Percentiles rank a stretch among this genome's conserved stretches.
Evolutionary conservation across 1,140 invertebrate species (phyloP).

Genomic region (Brachionus paranguensis): DNA sequence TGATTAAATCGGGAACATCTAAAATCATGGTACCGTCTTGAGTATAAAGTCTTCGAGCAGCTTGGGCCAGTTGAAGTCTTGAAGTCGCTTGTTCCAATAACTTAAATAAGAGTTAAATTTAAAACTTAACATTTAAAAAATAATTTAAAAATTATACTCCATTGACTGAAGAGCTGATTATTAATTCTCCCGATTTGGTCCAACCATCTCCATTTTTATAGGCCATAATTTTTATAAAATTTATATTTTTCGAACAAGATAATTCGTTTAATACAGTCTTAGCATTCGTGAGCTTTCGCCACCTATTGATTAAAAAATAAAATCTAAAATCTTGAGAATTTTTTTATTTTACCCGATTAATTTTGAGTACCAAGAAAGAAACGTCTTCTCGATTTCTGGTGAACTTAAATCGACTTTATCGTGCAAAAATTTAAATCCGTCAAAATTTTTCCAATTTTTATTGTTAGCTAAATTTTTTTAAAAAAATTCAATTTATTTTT

Average conservation of each 20-base stretch:
- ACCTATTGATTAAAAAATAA: conserved; percentile 5
- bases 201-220: conserved; percentile 55
- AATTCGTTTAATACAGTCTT: conserved; percentile 50
- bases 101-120: conserved; percentile 42
- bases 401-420: conserved; percentile 54
- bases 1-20: conserved; percentile 50
- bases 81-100: conserved; percentile 50
- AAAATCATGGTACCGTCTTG: conserved; percentile 50
- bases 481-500: neutral
- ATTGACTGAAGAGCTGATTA: conserved; percentile 52
- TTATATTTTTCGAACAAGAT: conserved; percentile 46
- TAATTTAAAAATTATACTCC: conserved; percentile 45
- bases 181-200: conserved; percentile 47
- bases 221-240: conserved; percentile 50
- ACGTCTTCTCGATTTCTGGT: conserved; percentile 50
- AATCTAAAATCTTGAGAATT: neutral
- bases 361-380: conserved; percentile 48
- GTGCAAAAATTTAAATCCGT: conserved; percentile 48
- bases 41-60: conserved; percentile 49
- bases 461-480: neutral
- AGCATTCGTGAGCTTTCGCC: conserved; percentile 49
- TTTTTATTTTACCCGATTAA: conserved; percentile 40
- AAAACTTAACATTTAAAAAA: neutral
- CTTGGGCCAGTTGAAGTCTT: conserved; percentile 47
- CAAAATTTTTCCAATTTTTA: neutral